These are phyloP conservation scores for Lacanobia wlatinum DNA, from an alignment of 2,888 invertebrate genomes.

Conservation along the genomic window DNA sequence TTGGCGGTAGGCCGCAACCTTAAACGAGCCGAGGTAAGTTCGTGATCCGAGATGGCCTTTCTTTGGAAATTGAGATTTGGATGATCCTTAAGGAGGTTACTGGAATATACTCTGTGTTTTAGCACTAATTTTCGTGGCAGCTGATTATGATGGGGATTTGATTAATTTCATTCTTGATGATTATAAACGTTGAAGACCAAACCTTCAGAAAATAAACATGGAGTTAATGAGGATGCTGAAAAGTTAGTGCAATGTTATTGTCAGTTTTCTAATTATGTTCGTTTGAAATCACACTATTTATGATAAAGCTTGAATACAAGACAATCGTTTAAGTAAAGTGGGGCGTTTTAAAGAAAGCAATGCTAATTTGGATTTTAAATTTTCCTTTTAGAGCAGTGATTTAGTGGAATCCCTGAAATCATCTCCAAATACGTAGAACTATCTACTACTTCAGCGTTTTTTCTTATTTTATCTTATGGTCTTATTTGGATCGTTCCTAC, in stretches of 20 bases:
- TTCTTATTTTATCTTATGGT: neutral
- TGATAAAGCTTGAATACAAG: neutral
- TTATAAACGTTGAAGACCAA: neutral
- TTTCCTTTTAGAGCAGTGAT: neutral
- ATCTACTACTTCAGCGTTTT: neutral
- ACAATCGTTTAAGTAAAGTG: neutral
- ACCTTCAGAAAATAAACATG: neutral
- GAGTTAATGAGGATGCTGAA: neutral
- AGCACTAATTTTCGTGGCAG: constrained; percentile 28
- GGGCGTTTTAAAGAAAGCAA: neutral
- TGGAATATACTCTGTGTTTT: constrained; percentile 40
- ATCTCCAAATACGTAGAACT: neutral
- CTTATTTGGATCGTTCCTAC: neutral
- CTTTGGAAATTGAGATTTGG: constrained; percentile 52
- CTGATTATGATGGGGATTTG: constrained; percentile 42
- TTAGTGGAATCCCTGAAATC: neutral
- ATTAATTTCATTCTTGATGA: constrained; percentile 25
- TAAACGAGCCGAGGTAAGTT: constrained; percentile 70
- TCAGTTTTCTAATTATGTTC: neutral
- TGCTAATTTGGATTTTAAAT: neutral
- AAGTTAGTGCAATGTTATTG: neutral
- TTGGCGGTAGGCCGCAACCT: constrained; percentile 83
- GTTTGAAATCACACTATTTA: neutral
- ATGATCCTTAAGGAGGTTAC: constrained; percentile 35
- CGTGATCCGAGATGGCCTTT: constrained; percentile 56